Evolutionary conservation across 2,113 vertebrate genomes (phyloP).

Genomic region (Phylloscopus trochiloides): DNA sequence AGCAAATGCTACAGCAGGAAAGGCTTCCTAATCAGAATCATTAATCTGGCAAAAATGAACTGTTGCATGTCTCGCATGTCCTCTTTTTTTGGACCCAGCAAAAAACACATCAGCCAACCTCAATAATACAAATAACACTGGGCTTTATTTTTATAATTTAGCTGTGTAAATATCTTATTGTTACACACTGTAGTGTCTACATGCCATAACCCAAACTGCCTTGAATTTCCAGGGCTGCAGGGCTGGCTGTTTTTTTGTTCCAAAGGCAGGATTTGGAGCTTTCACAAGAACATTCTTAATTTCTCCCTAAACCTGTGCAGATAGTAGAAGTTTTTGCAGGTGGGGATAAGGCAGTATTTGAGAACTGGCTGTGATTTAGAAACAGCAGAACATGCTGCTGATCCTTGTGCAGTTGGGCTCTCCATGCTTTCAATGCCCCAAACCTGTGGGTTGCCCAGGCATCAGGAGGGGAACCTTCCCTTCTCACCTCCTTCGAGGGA

Average conservation of each 20-base stretch:
- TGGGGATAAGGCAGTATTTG: background rate
- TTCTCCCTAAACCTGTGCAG: background rate
- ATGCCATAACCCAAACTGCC: background rate
- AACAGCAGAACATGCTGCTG: background rate
- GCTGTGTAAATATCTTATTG: background rate
- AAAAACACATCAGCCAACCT: background rate
- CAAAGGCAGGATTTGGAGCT: background rate
- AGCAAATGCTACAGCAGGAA: background rate
- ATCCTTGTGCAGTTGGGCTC: background rate
- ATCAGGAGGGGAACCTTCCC: background rate
- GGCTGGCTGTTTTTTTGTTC: background rate
- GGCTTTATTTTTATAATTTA: background rate
- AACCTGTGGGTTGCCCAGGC: background rate
- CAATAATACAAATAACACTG: accelerated
- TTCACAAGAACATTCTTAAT: background rate
- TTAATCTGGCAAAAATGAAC: background rate
- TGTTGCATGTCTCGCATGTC: background rate
- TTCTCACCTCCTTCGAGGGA: accelerated
- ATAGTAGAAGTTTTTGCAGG: background rate
- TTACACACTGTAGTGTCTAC: background rate
- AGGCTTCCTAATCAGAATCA: background rate
- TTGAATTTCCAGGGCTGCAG: background rate
- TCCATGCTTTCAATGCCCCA: background rate
- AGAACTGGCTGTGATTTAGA: background rate
- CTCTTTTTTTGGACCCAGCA: background rate